These are phyloP conservation scores for Catharus minimus DNA, from an alignment of 2,113 vertebrate genomes.

Conservation along the genomic window DNA sequence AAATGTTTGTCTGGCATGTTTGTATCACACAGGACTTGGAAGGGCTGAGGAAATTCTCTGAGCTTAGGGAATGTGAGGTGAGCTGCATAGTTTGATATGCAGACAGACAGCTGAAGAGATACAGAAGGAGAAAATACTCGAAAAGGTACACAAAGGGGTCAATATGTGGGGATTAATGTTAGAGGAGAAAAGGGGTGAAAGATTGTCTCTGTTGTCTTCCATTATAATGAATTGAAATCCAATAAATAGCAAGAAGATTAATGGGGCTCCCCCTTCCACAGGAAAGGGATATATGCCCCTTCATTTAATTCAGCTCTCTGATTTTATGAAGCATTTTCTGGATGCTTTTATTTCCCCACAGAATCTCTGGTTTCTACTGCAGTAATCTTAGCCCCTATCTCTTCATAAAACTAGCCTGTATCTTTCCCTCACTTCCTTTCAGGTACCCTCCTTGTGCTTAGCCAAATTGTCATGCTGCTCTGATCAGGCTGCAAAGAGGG, in stretches of 20 bases:
- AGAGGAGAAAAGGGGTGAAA: background rate
- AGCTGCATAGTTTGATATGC: background rate
- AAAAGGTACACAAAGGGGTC: background rate
- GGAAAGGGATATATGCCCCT: background rate
- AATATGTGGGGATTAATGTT: background rate
- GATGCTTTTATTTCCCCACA: background rate
- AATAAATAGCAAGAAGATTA: background rate
- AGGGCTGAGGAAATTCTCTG: background rate
- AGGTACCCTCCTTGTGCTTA: accelerated
- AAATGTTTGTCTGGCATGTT: conserved; percentile 29
- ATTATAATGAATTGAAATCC: background rate
- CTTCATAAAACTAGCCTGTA: background rate
- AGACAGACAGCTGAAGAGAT: background rate
- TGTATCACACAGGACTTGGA: conserved; percentile 36
- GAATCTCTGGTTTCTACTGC: background rate
- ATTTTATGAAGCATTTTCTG: background rate
- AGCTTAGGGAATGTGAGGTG: conserved; percentile 7
- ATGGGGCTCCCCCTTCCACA: background rate
- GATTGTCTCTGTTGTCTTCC: background rate
- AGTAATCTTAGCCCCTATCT: background rate
- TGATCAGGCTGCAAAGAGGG: background rate
- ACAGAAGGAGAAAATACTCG: background rate
- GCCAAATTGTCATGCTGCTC: background rate
- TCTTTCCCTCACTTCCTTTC: background rate
- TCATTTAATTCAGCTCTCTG: background rate